Percentiles rank a stretch among this genome's conserved stretches.
Evolutionary conservation across 2,113 vertebrate genomes (phyloP).

Genomic region (pig (Sus scrofa)): DNA sequence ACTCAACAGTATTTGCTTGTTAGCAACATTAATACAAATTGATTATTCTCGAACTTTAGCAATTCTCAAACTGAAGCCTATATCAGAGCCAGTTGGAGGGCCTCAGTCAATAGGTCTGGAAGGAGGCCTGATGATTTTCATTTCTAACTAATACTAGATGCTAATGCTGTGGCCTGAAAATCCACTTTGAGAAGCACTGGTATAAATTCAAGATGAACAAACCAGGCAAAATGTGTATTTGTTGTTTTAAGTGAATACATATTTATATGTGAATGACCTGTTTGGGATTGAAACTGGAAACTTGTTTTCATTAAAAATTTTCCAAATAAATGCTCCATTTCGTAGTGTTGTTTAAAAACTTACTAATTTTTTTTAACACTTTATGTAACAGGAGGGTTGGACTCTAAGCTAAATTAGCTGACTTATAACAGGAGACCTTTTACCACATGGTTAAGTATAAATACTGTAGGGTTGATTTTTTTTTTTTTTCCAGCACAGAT

Average conservation of each 20-base stretch:
- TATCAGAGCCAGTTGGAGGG: neutral
- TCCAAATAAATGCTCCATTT: neutral
- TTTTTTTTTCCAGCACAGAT: neutral
- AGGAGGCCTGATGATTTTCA: neutral
- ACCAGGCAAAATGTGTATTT: neutral
- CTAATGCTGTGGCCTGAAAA: neutral
- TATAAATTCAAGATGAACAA: neutral
- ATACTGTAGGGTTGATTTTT: neutral
- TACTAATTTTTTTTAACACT: neutral
- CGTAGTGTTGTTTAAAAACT: constrained; percentile 16
- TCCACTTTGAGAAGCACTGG: neutral
- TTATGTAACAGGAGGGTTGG: neutral
- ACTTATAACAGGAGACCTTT: neutral
- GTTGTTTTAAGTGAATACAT: neutral
- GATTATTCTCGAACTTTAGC: neutral
- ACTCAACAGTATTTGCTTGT: neutral
- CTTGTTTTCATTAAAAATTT: neutral
- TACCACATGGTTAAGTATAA: neutral
- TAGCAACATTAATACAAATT: neutral
- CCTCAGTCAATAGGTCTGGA: neutral
- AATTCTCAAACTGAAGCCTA: neutral
- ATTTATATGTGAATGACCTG: neutral
- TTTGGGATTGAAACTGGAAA: neutral
- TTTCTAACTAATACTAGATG: neutral
- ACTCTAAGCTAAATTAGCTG: neutral